A percentile compares a stretch with the other conserved stretches of the same genome.
phyloP scores from a whole-genome alignment of 2,888 invertebrate genomes.

The Choreutis nemorana region DNA sequence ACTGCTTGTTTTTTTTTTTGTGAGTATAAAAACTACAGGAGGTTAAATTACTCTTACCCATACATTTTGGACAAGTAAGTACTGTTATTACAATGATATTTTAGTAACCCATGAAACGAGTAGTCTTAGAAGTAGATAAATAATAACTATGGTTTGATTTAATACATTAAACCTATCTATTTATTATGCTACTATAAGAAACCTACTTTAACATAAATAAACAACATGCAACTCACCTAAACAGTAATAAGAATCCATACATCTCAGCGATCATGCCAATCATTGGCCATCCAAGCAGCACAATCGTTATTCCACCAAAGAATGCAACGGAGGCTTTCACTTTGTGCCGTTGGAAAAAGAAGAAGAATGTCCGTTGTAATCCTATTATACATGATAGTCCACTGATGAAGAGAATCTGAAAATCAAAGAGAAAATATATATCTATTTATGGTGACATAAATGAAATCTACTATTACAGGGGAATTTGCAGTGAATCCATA shows the following conservation, averaged over 20 bases:
- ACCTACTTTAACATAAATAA: too few relatives aligned
- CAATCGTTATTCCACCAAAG: conserved; percentile 91
- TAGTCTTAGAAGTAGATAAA: too few relatives aligned
- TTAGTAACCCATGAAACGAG: too few relatives aligned
- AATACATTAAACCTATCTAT: too few relatives aligned
- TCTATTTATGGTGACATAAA: background rate
- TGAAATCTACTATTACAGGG: background rate
- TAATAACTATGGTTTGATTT: too few relatives aligned
- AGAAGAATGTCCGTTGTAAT: conserved; percentile 91
- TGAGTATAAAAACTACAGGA: too few relatives aligned
- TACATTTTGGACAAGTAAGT: too few relatives aligned
- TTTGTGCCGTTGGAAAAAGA: conserved; percentile 98
- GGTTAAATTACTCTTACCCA: too few relatives aligned
- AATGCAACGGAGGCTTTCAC: conserved; percentile 88
- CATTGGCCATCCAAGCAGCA: conserved; percentile 94
- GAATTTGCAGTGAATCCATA: background rate
- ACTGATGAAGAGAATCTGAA: conserved; percentile 93
- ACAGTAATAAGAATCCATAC: conserved; percentile 91
- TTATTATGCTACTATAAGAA: too few relatives aligned
- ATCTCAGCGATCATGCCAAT: conserved; percentile 96
- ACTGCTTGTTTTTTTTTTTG: too few relatives aligned
- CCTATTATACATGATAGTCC: conserved; percentile 97
- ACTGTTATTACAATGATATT: too few relatives aligned
- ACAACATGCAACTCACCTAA: conserved; percentile 75
- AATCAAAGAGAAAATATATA: conserved; percentile 17